Evolutionary conservation across 2,797 vertebrate species (phyloP).

Genomic region (Pseudopleuronectes americanus): DNA sequence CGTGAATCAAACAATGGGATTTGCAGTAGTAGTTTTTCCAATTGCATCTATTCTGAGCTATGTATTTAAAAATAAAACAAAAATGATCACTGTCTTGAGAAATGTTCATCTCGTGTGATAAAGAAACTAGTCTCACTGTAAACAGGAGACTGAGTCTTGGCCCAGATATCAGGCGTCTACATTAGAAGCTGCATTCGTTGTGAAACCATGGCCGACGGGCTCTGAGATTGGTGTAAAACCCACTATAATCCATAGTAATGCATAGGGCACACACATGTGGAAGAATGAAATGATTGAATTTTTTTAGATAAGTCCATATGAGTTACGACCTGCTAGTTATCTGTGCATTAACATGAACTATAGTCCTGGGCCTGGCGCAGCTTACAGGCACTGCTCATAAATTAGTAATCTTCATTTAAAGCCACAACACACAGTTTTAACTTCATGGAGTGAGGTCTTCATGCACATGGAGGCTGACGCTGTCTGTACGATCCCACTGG

Average conservation of each 20-base stretch:
- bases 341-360: neutral
- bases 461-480: neutral
- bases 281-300: neutral
- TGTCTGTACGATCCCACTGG: neutral
- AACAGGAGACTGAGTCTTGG: no score
- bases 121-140: no score
- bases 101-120: no score
- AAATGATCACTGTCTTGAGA: no score
- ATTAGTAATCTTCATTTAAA: neutral
- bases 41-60: neutral
- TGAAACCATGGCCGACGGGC: no score
- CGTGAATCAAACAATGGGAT: constrained; percentile 24
- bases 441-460: neutral
- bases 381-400: neutral
- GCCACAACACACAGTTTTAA: neutral
- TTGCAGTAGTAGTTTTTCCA: neutral
- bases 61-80: no score
- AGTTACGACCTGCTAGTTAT: neutral
- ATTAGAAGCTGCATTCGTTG: no score
- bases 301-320: neutral
- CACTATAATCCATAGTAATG: no score
- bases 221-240: no score
- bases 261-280: no score
- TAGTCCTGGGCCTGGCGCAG: neutral
- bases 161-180: no score